phyloP scores from a whole-genome alignment of 2,888 invertebrate species.

The Drosophila infuscata region DNA sequence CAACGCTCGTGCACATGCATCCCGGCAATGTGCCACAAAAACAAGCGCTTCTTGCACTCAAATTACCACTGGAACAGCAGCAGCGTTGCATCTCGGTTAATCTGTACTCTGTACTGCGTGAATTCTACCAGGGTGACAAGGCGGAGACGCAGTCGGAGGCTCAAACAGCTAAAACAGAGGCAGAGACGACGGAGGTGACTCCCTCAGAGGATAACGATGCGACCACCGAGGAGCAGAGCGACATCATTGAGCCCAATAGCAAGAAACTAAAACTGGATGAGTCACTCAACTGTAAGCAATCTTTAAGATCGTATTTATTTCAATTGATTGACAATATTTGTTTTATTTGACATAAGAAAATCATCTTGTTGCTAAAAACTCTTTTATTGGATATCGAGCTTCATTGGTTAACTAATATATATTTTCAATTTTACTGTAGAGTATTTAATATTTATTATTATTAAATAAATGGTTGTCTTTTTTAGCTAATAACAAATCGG shows the following conservation, averaged over 20 bases:
- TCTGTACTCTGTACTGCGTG: constrained; percentile 90
- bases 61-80: constrained; percentile 90
- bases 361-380: not conserved
- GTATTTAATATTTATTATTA: not conserved
- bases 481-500: constrained; percentile 43
- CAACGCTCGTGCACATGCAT: constrained; percentile 90
- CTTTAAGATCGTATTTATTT: not conserved
- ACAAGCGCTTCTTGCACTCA: constrained; percentile 92
- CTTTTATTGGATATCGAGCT: too few species aligned
- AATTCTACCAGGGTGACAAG: constrained; percentile 87
- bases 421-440: not conserved
- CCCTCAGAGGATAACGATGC: constrained; percentile 22
- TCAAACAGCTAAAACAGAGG: not conserved
- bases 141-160: not conserved
- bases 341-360: not conserved
- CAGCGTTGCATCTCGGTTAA: constrained; percentile 91
- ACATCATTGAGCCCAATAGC: constrained; percentile 58
- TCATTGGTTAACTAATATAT: not conserved
- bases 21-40: constrained; percentile 93
- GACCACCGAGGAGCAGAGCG: constrained; percentile 39
- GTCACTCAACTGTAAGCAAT: constrained; percentile 20
- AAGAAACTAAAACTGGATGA: constrained; percentile 69
- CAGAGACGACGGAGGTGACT: not conserved
- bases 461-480: not conserved
- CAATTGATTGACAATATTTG: not conserved